Evolutionary conservation across 2,113 vertebrate species (phyloP).

Genomic region (Vulpes ferrilata): DNA sequence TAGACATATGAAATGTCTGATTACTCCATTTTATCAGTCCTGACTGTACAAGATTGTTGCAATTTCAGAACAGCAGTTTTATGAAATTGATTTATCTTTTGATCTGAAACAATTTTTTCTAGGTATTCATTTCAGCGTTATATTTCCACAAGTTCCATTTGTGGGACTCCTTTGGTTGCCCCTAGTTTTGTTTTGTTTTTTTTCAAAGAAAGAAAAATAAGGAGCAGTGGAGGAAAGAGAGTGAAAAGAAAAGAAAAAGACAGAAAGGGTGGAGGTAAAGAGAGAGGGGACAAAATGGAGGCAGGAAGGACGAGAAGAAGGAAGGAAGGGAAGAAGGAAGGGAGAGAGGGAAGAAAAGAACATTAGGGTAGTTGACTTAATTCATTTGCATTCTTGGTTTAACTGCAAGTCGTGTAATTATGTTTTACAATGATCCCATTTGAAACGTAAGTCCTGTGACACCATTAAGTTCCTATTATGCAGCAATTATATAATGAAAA

Average conservation of each 20-base stretch:
- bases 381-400: slow-evolving; percentile 63
- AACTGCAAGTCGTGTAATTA: slow-evolving; percentile 73
- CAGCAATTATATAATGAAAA: slow-evolving; percentile 53
- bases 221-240: slow-evolving; percentile 12
- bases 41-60: slow-evolving; percentile 82
- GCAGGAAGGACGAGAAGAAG: not conserved
- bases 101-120: slow-evolving; percentile 55
- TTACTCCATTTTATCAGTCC: slow-evolving; percentile 66
- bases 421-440: slow-evolving; percentile 63
- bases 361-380: slow-evolving; percentile 32
- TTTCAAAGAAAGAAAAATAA: slow-evolving; percentile 53
- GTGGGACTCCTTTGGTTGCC: slow-evolving; percentile 76
- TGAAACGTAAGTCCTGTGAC: slow-evolving; percentile 59
- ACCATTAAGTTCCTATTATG: slow-evolving; percentile 29
- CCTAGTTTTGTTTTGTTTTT: slow-evolving; percentile 32
- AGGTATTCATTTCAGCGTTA: slow-evolving; percentile 68
- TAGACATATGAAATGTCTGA: slow-evolving; percentile 80
- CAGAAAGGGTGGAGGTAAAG: not conserved
- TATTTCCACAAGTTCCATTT: slow-evolving; percentile 62
- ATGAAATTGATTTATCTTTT: slow-evolving; percentile 73
- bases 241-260: not conserved
- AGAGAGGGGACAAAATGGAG: not conserved
- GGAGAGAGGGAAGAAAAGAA: not conserved
- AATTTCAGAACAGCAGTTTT: slow-evolving; percentile 60
- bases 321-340: not conserved